Conservation (phyloP, 1,140 invertebrate species). For the Diorhabda elongata region DNA sequence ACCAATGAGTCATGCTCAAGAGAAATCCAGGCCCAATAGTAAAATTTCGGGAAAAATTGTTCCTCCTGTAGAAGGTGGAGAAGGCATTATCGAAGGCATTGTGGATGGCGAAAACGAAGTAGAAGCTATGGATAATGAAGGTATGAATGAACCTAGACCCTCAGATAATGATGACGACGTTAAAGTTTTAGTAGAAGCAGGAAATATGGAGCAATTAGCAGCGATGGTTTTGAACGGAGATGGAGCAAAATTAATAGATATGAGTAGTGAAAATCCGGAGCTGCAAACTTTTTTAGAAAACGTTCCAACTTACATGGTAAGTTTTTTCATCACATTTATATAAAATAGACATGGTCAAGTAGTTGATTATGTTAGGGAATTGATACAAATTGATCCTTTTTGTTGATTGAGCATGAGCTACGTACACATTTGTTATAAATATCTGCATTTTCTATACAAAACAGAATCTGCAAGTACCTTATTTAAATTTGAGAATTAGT, state of each 20-base stretch:
- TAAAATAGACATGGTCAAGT: too few species aligned
- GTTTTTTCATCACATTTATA: constrained; percentile 11
- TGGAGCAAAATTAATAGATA: constrained; percentile 70
- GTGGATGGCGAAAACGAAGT: constrained; percentile 61
- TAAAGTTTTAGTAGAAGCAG: constrained; percentile 61
- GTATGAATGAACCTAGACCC: constrained; percentile 40
- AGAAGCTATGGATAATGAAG: constrained; percentile 56
- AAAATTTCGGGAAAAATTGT: constrained; percentile 3
- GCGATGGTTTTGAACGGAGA: constrained; percentile 81
- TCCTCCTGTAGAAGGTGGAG: constrained; percentile 39
- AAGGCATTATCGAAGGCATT: constrained; percentile 46
- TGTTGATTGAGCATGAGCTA: too few species aligned
- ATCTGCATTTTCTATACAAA: too few species aligned
- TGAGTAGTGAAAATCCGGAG: constrained; percentile 71
- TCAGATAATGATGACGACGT: constrained; percentile 53
- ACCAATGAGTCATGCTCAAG: constrained; percentile 10
- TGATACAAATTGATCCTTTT: too few species aligned
- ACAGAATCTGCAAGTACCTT: too few species aligned
- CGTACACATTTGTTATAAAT: too few species aligned
- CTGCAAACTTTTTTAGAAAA: constrained; percentile 86
- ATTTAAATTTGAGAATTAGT: too few species aligned
- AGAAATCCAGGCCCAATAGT: constrained; percentile 20
- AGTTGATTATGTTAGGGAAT: too few species aligned
- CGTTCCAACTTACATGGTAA: constrained; percentile 86
- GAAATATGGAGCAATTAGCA: constrained; percentile 87